Conservation (phyloP, 2,113 vertebrate species). For the Lipotes vexillifer region DNA sequence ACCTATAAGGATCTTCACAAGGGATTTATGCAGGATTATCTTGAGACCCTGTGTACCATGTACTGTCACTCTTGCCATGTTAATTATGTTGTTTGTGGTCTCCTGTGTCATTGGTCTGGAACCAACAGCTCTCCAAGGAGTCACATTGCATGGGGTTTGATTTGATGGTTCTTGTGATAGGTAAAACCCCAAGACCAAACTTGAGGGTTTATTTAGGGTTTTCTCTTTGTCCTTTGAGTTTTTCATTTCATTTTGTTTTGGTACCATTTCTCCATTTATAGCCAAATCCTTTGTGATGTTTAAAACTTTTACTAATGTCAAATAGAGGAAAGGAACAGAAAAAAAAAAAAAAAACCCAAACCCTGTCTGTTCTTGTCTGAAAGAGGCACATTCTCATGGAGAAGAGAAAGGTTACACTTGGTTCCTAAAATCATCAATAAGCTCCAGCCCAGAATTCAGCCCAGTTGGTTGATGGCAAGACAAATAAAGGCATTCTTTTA, state of each 20-base stretch:
- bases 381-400: neutral
- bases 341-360: neutral
- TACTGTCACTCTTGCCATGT: neutral
- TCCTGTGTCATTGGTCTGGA: neutral
- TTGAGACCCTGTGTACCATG: neutral
- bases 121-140: neutral
- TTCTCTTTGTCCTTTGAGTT: neutral
- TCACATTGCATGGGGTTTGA: neutral
- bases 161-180: neutral
- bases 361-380: neutral
- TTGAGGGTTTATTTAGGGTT: neutral
- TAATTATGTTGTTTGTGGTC: neutral
- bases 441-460: neutral
- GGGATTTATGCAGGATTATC: neutral
- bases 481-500: neutral
- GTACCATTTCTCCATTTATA: neutral
- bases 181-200: neutral
- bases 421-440: neutral
- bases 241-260: neutral
- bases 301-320: neutral
- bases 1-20: neutral
- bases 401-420: neutral
- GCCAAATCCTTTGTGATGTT: neutral
- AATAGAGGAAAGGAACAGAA: neutral
- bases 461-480: neutral